phyloP scores from a whole-genome alignment of 2,888 invertebrate species.

The Synanthedon formicaeformis region DNA sequence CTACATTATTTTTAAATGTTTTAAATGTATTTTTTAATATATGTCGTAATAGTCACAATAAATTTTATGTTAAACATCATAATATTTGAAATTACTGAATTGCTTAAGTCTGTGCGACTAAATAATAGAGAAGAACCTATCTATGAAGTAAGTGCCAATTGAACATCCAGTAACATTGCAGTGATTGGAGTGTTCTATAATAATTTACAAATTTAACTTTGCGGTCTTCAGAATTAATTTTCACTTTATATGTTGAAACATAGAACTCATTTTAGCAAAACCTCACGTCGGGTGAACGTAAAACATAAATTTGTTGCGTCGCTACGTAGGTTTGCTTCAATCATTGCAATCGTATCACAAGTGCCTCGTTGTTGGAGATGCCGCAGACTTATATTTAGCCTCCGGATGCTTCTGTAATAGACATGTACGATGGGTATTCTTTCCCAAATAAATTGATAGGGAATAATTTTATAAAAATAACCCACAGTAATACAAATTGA shows the following conservation, averaged over 20 bases:
- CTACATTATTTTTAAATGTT: too few species aligned
- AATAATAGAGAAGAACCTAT: too few species aligned
- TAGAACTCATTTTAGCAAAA: not conserved
- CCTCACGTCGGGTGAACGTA: not conserved
- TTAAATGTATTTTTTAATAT: too few species aligned
- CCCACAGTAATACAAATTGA: too few species aligned
- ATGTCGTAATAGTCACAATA: too few species aligned
- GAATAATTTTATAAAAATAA: too few species aligned
- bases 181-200: conserved; percentile 32
- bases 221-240: not conserved
- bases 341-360: conserved; percentile 24
- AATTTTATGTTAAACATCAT: too few species aligned
- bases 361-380: conserved; percentile 2
- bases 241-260: not conserved
- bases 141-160: too few species aligned
- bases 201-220: conserved; percentile 13
- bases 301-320: not conserved
- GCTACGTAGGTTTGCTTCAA: conserved; percentile 27
- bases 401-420: conserved; percentile 5
- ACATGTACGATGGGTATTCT: not conserved
- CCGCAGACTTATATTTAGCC: not conserved
- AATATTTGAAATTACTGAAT: too few species aligned
- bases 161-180: conserved; percentile 12
- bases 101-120: too few species aligned
- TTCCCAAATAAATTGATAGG: not conserved